A percentile compares a stretch with the other conserved stretches of the same genome.
phyloP scores from a whole-genome alignment of 2,888 invertebrate species.

The Orchestes rusci region DNA sequence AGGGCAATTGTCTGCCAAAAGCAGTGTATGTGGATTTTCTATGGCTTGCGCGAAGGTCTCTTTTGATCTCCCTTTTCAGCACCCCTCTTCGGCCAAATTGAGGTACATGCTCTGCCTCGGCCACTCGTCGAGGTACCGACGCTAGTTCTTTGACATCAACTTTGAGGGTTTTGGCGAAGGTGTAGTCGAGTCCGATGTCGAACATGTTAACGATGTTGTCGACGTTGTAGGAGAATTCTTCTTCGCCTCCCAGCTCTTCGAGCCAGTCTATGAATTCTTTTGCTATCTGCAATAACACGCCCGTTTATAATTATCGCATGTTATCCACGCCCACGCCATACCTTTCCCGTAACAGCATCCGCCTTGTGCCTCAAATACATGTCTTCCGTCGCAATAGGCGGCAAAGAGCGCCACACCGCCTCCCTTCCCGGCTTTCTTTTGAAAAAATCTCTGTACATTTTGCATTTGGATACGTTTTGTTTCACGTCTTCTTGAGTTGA shows the following conservation, averaged over 20 bases:
- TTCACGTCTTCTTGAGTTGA: not conserved
- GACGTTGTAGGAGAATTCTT: constrained; percentile 33
- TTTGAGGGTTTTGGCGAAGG: constrained; percentile 49
- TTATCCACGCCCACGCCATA: constrained; percentile 18
- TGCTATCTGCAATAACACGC: constrained; percentile 40
- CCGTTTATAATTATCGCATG: not conserved
- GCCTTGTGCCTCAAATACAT: constrained; percentile 40
- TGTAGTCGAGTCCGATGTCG: constrained; percentile 53
- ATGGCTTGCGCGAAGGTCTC: constrained; percentile 24
- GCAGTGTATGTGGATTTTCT: constrained; percentile 20
- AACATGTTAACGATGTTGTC: constrained; percentile 39
- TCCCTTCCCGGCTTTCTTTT: constrained; percentile 36
- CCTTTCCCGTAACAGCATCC: constrained; percentile 37
- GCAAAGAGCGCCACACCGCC: constrained; percentile 39
- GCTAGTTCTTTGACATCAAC: constrained; percentile 53
- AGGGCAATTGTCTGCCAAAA: constrained; percentile 26
- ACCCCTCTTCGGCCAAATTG: constrained; percentile 40
- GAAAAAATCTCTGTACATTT: constrained; percentile 38
- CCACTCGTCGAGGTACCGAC: constrained; percentile 51
- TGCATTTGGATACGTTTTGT: constrained; percentile 8
- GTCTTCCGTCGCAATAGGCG: constrained; percentile 36
- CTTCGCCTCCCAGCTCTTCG: constrained; percentile 32
- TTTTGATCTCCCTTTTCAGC: constrained; percentile 25
- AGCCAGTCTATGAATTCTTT: constrained; percentile 41
- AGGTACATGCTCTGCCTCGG: constrained; percentile 45